Percentiles rank a stretch among this genome's conserved stretches.
Conservation (phyloP, 1,140 invertebrate genomes). For the Brachionus plicatilis region DNA sequence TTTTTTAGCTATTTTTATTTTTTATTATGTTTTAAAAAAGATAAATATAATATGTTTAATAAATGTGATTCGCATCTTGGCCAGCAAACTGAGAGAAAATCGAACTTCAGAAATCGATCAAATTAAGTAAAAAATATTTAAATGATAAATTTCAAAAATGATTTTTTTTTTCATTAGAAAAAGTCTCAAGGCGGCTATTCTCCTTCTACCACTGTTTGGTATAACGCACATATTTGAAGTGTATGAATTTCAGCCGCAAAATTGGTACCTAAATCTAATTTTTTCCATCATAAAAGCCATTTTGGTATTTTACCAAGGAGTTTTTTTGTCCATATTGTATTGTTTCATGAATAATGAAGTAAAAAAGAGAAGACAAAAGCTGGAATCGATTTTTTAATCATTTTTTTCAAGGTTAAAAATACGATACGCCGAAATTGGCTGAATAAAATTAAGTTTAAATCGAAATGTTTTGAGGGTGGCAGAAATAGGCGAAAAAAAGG, state of each 20-base stretch:
- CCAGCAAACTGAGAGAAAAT: slow-evolving; percentile 35
- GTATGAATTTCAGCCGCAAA: not conserved
- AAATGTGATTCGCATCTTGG: slow-evolving; percentile 29
- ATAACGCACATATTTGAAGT: slow-evolving; percentile 37
- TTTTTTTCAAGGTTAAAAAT: slow-evolving; percentile 6
- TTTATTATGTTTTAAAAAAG: not conserved
- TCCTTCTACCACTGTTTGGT: slow-evolving; percentile 29
- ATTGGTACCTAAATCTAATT: slow-evolving; percentile 23
- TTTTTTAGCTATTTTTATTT: not conserved
- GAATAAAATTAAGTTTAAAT: slow-evolving; percentile 25
- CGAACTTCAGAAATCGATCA: slow-evolving; percentile 29
- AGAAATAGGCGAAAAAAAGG: not conserved
- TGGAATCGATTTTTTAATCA: not conserved
- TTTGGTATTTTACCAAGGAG: slow-evolving; percentile 36
- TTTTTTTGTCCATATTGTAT: slow-evolving; percentile 36
- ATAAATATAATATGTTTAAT: slow-evolving; percentile 21
- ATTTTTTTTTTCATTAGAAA: not conserved
- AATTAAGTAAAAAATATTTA: not conserved
- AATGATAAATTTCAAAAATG: not conserved
- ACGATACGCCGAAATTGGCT: slow-evolving; percentile 7
- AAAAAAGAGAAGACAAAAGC: not conserved
- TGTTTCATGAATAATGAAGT: slow-evolving; percentile 40
- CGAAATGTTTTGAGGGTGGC: not conserved
- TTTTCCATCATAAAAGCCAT: slow-evolving; percentile 30
- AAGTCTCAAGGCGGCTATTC: slow-evolving; percentile 27